A percentile compares a stretch with the other conserved stretches of the same genome.
Conservation (phyloP, 35 echinoderm and acorn worm species). For the Holothuria glaberrima region DNA sequence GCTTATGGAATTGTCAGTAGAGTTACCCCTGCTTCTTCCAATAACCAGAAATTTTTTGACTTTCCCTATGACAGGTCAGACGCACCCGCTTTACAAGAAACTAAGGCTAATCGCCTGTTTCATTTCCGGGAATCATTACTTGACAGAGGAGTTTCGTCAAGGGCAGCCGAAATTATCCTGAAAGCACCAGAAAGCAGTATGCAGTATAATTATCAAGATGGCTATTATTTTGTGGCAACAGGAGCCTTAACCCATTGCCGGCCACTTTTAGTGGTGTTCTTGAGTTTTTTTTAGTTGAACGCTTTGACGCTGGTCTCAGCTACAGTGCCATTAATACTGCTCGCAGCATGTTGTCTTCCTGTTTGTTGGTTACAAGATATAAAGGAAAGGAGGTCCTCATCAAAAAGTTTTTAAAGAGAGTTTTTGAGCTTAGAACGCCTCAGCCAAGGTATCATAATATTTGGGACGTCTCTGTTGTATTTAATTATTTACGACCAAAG, state of each 20-base stretch:
- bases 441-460: background rate
- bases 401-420: background rate
- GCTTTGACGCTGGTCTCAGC: background rate
- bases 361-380: background rate
- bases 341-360: background rate
- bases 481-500: no score
- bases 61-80: background rate
- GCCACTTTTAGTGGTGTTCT: background rate
- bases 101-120: background rate
- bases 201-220: background rate
- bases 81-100: background rate
- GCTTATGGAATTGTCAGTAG: background rate
- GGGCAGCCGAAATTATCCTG: background rate
- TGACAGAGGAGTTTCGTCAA: background rate
- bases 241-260: background rate
- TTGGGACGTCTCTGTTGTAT: no score
- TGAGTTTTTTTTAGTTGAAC: slow-evolving; percentile 3
- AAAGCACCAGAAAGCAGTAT: background rate
- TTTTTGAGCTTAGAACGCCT: background rate
- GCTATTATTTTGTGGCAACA: slow-evolving; percentile 7
- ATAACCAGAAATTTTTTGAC: background rate
- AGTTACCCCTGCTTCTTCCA: background rate
- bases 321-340: background rate
- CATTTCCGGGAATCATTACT: slow-evolving; percentile 31
- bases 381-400: background rate